Conservation (phyloP, 2,113 vertebrate genomes). For the Vidua chalybeata region DNA sequence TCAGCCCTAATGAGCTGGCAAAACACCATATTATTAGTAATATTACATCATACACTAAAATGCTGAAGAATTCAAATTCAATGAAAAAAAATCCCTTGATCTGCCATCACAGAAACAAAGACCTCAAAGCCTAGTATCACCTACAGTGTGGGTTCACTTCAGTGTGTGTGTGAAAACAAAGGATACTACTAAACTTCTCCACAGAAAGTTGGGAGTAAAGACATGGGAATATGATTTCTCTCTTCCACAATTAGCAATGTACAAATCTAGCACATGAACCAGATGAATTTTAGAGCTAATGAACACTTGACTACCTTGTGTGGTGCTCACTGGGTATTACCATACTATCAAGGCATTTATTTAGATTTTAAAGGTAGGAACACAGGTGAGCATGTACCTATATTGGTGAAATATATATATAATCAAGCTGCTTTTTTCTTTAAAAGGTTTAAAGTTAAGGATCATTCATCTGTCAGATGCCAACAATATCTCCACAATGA, state of each 20-base stretch:
- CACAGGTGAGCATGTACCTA: not conserved
- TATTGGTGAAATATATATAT: not conserved
- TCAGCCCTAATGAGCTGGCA: not conserved
- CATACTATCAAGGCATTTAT: not conserved
- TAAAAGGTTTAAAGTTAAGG: not conserved
- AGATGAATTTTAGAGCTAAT: not conserved
- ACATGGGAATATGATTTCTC: not conserved
- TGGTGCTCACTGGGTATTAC: not conserved
- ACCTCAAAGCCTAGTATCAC: rapidly evolving
- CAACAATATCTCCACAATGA: not conserved
- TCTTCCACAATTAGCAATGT: not conserved
- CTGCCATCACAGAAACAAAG: not conserved
- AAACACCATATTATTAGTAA: not conserved
- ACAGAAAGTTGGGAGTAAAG: not conserved
- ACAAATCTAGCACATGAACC: not conserved
- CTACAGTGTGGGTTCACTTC: not conserved
- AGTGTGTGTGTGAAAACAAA: not conserved
- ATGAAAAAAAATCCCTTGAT: not conserved
- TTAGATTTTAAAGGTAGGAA: not conserved
- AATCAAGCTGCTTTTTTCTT: not conserved
- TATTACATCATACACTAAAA: not conserved
- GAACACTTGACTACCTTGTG: not conserved
- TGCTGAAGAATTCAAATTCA: not conserved
- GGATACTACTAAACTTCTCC: not conserved
- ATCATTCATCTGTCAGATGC: not conserved